Evolutionary conservation across 2,797 vertebrate genomes (phyloP), one percentile per base, ranked within the genome.

Genomic region (Hemitrygon akajei): DNA sequence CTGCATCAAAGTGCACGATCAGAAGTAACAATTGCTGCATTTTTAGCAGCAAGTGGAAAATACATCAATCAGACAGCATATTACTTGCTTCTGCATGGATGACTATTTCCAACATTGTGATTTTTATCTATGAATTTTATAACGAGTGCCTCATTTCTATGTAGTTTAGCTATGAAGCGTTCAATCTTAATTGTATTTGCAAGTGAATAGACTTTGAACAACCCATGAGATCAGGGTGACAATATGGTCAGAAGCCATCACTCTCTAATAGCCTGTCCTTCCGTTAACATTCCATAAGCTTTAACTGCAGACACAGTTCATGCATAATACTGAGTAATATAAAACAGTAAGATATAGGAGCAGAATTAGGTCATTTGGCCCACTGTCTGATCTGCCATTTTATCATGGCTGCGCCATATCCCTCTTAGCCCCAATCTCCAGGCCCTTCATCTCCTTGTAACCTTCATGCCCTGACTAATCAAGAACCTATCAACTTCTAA

Each of bases 1-100:
- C 40, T 75, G 91, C 91, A 75, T 76, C 40, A 92, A 75, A 18
- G 91, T 89, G n/a, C 84, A 66, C 30, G n/a, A n/a, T 63, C 63
- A 34, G 22, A 73, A 69, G 69, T 92, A 75, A 40, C 47, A 27
- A 47, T 9, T 25, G 5, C 16, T n/a, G 10, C 18, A 75, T 27
- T 92, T 71, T 92, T 92, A 30, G 22, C 14, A 75, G 25, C 5
- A 75, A 47, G 22, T 75, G 56, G 22, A 75, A 56, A 92, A 92
- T 69, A 92, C 12, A 12, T 47, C 82, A 86, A 30, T 86, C 10
- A 30, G 56, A 30, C 82, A 30, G 47, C 25, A 60, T 18, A 86
- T 86, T 86, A 30, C 82, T 60, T 60, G 25, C 82, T 86, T 86
- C 7, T 79, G 60, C 47, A 86, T 86, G 27, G 20, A 86, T 60